Evolutionary conservation across 2,888 invertebrate species (phyloP).

Genomic region (Drosophila merina): DNA sequence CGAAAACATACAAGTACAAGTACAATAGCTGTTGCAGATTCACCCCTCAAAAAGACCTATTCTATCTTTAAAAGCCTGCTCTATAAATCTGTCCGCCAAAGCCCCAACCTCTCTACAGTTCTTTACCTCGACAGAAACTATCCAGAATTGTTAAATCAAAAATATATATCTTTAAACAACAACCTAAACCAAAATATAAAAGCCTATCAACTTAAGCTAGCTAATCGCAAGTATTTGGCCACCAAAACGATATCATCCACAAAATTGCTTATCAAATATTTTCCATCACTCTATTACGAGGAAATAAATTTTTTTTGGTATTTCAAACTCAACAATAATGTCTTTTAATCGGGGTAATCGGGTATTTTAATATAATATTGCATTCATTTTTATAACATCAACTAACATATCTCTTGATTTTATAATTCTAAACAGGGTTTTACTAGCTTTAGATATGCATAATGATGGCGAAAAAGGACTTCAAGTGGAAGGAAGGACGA

Average conservation of each 20-base stretch:
- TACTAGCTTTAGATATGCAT: too few species aligned
- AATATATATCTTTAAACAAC: neutral
- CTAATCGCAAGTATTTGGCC: conserved; percentile 32
- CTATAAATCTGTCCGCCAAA: conserved; percentile 1
- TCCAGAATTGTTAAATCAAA: neutral
- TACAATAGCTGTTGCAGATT: conserved; percentile 23
- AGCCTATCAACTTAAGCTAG: conserved; percentile 12
- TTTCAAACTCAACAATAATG: conserved; percentile 56
- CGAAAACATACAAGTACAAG: conserved; percentile 6
- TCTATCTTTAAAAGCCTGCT: neutral
- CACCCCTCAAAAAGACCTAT: neutral
- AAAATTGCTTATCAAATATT: conserved; percentile 47
- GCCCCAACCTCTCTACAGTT: conserved; percentile 7
- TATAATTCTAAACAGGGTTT: too few species aligned
- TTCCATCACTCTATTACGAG: conserved; percentile 55
- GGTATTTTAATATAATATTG: neutral
- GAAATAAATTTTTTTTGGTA: conserved; percentile 70
- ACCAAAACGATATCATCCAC: conserved; percentile 31
- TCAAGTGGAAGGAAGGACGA: too few species aligned
- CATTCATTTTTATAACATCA: too few species aligned
- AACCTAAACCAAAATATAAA: neutral
- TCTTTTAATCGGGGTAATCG: conserved; percentile 8
- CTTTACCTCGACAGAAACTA: conserved; percentile 3
- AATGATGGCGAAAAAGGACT: too few species aligned
- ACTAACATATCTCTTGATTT: too few species aligned